Evolutionary conservation across 2,888 invertebrate species (phyloP).

Genomic region (Andrena hattorfiana): DNA sequence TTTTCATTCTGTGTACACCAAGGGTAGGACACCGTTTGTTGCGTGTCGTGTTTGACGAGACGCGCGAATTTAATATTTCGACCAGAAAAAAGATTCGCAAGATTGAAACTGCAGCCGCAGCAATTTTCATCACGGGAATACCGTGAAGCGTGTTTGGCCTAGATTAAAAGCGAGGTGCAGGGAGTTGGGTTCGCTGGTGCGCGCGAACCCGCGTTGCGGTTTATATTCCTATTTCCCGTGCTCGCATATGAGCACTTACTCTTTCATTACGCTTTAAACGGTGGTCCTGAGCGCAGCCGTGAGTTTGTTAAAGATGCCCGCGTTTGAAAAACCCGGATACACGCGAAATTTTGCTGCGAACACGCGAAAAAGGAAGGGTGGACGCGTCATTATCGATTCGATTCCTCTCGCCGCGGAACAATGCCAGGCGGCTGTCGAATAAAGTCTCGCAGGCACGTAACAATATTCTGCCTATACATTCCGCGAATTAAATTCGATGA

Average conservation of each 20-base stretch:
- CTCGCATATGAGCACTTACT: slow-evolving; percentile 47
- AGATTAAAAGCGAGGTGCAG: slow-evolving; percentile 55
- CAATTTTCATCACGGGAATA: slow-evolving; percentile 58
- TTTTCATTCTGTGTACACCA: neutral
- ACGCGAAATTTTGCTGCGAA: neutral
- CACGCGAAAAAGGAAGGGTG: neutral
- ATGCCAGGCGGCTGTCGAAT: slow-evolving; percentile 26
- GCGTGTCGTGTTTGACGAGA: slow-evolving; percentile 36
- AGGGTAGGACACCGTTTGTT: neutral
- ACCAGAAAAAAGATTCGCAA: slow-evolving; percentile 37
- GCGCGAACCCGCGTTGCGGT: slow-evolving; percentile 26
- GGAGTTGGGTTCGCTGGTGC: slow-evolving; percentile 16
- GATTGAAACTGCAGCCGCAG: slow-evolving; percentile 58
- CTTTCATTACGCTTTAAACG: slow-evolving; percentile 52
- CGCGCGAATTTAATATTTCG: slow-evolving; percentile 56
- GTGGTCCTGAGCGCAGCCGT: slow-evolving; percentile 2
- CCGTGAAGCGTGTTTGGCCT: slow-evolving; percentile 59
- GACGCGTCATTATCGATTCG: slow-evolving; percentile 1
- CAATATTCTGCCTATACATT: slow-evolving; percentile 3
- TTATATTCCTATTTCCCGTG: slow-evolving; percentile 33
- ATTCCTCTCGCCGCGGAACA: slow-evolving; percentile 22
- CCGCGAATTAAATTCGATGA: slow-evolving; percentile 29
- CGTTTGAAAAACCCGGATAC: slow-evolving; percentile 28
- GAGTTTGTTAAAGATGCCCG: slow-evolving; percentile 43
- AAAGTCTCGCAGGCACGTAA: neutral